Evolutionary conservation across 2,888 invertebrate genomes (phyloP), one percentile per base, ranked within the genome.

Genomic region (Pasiphila rectangulata): DNA sequence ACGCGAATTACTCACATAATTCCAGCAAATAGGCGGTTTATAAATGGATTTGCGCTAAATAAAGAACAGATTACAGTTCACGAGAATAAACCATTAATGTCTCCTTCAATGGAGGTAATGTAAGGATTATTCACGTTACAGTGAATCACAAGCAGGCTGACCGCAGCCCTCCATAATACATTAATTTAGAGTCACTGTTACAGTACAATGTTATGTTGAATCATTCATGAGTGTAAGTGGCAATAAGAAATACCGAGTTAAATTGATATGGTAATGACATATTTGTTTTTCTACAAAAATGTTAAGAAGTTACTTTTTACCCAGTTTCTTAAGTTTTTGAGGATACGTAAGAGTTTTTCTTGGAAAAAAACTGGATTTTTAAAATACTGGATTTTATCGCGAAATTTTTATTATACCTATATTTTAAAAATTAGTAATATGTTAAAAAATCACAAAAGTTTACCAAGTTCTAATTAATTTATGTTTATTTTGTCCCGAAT

Each of bases 91-190:
- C 9, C 36, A 41, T 30, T 30, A 29, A 40, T 35, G 27, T 29
- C 32, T 36, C 12, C 21, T 35, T 46, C 21, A 46, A 36, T 41
- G 24, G 36, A 30, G 24, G 15, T 13, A 36, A 32, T 32, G 16
- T 19, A n/a, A 16, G 13, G 23, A 41, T 40, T 35, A 41, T 41
- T 36, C 35, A 40, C 34, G 35, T 43, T 25, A 16, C 7, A 25
- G 15, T 46, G 46, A 46, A 30, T 46, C 41, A 46, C 46, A 24
- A 24, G 13, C 21, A 46, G 25, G 17, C 23, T 36, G 25, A 46
- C 46, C 41, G 24, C 46, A 41, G 24, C 36, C 35, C 34, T 23
- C 3, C 24, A 23, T 29, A 9, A 5, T n/a, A n/a, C n/a, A 34
- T 34, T 17, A 21, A 35, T 40, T 46, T 40, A 21, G 34, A 19